Percentiles rank a stretch among this genome's conserved stretches.
Evolutionary conservation across 2,888 invertebrate species (phyloP).

Genomic region (Galerucella pusilla): DNA sequence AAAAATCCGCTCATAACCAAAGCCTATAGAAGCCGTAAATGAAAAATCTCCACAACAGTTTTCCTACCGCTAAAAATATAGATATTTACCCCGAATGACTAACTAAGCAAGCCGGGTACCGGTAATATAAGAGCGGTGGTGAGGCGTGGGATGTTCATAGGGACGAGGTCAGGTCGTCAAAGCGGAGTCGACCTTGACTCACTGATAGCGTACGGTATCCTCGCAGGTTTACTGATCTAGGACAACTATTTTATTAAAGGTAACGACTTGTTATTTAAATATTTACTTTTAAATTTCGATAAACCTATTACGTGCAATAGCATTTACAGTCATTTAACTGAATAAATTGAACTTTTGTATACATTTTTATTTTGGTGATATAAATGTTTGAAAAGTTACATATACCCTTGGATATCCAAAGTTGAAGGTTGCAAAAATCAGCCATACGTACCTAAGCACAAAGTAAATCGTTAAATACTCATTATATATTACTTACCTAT

Average conservation of each 20-base stretch:
- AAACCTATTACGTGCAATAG: too few relatives aligned
- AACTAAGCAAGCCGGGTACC: background rate
- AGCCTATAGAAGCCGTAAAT: background rate
- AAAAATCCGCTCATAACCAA: background rate
- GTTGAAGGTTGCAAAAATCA: too few relatives aligned
- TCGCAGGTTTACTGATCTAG: constrained; percentile 5
- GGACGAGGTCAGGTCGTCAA: constrained; percentile 20
- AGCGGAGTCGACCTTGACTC: constrained; percentile 28
- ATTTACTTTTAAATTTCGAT: too few relatives aligned
- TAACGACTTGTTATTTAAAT: background rate
- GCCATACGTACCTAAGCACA: too few relatives aligned
- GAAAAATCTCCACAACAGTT: background rate
- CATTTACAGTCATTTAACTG: too few relatives aligned
- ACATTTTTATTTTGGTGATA: too few relatives aligned
- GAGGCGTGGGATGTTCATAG: constrained; percentile 8
- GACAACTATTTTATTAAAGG: background rate
- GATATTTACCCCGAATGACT: constrained; percentile 4
- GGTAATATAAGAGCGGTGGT: constrained; percentile 4
- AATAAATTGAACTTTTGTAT: too few relatives aligned
- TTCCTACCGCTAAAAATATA: constrained; percentile 2
- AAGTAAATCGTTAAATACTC: too few relatives aligned
- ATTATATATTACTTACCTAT: too few relatives aligned
- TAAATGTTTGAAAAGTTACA: too few relatives aligned
- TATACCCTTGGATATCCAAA: too few relatives aligned
- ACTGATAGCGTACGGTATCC: constrained; percentile 11